Evolutionary conservation across 1,140 invertebrate genomes (phyloP), one percentile per base, ranked within the genome.

Genomic region (Ceratosolen solmsi): DNA sequence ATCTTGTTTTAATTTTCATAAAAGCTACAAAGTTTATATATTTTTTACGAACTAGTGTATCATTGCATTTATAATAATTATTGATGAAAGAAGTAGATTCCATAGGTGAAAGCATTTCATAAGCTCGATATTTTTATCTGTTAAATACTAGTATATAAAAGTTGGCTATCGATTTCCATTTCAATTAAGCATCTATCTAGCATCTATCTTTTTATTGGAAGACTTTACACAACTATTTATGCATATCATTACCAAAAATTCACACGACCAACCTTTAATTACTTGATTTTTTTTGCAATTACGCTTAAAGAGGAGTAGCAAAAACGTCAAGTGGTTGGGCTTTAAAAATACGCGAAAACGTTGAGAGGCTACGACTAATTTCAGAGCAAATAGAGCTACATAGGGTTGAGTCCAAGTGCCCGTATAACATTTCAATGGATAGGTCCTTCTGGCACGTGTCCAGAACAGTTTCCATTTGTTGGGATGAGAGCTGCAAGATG

Each of bases 391-490:
- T 84, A 83, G 83, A 84, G 83, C 76, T 79, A 54, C 54, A 75
- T 68, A 65, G 36, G 49, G 25, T 30, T 56, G 20, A 22, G 33
- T 49, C 72, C n/a, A 77, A 76, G 63, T 72, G 80, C 56, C 74
- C 84, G 73, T 87, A 86, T 87, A 90, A 90, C 85, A 86, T 88
- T 86, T 87, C 84, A 86, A 87, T 88, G 86, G 83, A 80, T 79
- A 81, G 86, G 72, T 85, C 82, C 79, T 83, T 85, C 46, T 90
- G 89, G 89, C 89, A 68, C 79, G 49, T 83, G 80, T 85, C 87
- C 87, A 89, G 86, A 75, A 65, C 85, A 87, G 85, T 89, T 88
- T 88, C 85, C 87, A 89, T 88, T 86, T 65, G 86, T 84, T 85
- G 87, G 58, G 36, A 33, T 27, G 65, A 41, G n/a, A 87, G 87